Base-by-base conservation (phyloP, 2,888 invertebrate species). In the Gortyna flavago region DNA sequence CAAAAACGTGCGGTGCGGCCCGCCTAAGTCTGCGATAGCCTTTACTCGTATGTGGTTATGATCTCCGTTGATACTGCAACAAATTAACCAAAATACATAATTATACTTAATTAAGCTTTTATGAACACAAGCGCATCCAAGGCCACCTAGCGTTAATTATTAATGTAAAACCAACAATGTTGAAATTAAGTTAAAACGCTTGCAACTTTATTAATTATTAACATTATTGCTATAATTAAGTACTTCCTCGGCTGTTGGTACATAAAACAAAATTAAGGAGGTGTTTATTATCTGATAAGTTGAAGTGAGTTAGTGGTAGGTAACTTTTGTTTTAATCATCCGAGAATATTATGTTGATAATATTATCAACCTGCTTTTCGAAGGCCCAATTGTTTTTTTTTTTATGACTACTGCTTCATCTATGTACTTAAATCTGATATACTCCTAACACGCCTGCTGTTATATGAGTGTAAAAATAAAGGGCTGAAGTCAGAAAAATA, bases 181-280 rank as follows among this genome's bases (percentile, higher is more conserved):
- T 66, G 35, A n/a, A n/a, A n/a, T n/a, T n/a, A n/a, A n/a, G n/a
- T n/a, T n/a, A n/a, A n/a, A n/a, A n/a, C 6, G 48, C 62, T 68
- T 57, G 41, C 80, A 72, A 81, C 71, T 81, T 81, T 76, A 71
- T 81, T 13, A 16, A 32, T 35, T 71, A 70, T 21, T 65, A 74
- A 74, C 29, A 32, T 51, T 74, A 59, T 64, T 2, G 1, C 38
- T 11, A 66, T 70, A 66, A 32, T 65, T 77, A 61, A 44, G 66
- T 59, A 71, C 41, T 72, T 54, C 16, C 32, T 59, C 32, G 4
- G 32, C 54, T 66, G 44, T 16, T 59, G 35, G 38, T 59, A 25
- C 32, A 11, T 54, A 38, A 74, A 61, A 64, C 71, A 29, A n/a
- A n/a, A n/a, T 65, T 64, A 32, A 64, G 57, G 38, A 79, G n/a